Conservation (phyloP, 2,888 invertebrate species). For the Philaethria dido region DNA sequence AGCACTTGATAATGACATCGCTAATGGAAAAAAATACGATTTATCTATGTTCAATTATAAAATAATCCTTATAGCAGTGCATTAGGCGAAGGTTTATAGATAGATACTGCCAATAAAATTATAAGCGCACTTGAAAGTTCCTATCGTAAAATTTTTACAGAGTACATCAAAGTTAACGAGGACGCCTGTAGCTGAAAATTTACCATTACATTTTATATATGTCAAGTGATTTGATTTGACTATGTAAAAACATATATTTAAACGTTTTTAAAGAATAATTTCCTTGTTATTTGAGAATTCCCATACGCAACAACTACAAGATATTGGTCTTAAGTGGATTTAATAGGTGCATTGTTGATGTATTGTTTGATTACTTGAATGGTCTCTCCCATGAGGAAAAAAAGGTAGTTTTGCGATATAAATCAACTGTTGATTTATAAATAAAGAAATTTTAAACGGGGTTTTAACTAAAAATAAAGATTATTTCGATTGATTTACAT, state of each 20-base stretch:
- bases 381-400: conserved; percentile 24
- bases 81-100: conserved; percentile 57
- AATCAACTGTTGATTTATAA: no score
- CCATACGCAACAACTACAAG: conserved; percentile 3
- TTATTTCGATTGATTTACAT: no score
- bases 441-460: no score
- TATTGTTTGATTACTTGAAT: conserved; percentile 18
- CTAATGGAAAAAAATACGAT: conserved; percentile 69
- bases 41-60: conserved; percentile 59
- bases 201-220: background rate
- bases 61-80: conserved; percentile 59
- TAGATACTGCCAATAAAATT: conserved; percentile 47
- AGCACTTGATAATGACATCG: conserved; percentile 50
- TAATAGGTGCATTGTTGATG: conserved; percentile 28
- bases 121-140: conserved; percentile 50
- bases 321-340: conserved; percentile 16
- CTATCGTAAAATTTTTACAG: conserved; percentile 37
- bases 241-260: background rate
- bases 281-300: conserved; percentile 6
- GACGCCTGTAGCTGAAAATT: conserved; percentile 39
- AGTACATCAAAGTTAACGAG: conserved; percentile 35
- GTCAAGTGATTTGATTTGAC: background rate
- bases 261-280: background rate
- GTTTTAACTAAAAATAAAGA: no score
- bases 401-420: background rate